phyloP scores from a whole-genome alignment of 2,113 vertebrate species.

The Myodes glareolus region DNA sequence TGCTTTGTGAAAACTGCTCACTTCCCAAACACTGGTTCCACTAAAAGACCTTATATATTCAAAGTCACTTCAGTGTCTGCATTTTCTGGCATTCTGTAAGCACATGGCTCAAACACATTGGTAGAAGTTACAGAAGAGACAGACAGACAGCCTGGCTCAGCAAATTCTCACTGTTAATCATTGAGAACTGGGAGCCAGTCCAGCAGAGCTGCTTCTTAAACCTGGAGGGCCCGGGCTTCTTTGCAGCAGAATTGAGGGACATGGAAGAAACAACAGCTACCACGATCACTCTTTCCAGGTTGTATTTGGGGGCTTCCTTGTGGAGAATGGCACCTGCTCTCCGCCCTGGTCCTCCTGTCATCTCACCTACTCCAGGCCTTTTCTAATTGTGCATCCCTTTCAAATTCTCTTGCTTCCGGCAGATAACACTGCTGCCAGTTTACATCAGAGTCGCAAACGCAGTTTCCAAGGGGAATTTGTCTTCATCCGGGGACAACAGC shows the following conservation, averaged over 20 bases:
- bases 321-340: not conserved
- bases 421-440: not conserved
- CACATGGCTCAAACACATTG: not conserved
- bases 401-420: not conserved
- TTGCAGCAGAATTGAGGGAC: not conserved
- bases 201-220: too few species aligned
- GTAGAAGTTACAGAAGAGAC: not conserved
- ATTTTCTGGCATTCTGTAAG: not conserved
- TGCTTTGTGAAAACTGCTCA: not conserved
- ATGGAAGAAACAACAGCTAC: not conserved
- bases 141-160: not conserved
- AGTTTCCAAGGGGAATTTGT: not conserved
- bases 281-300: not conserved
- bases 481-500: not conserved
- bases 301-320: not conserved
- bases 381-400: not conserved
- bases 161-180: not conserved
- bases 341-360: not conserved
- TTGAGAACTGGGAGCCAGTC: not conserved
- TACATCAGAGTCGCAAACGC: not conserved
- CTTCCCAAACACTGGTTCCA: not conserved
- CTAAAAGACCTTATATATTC: not conserved
- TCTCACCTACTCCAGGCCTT: not conserved
- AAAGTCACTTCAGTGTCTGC: not conserved
- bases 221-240: not conserved